A percentile compares a stretch with the other conserved stretches of the same genome.
phyloP scores from a whole-genome alignment of 2,888 invertebrate genomes.

The Callinectes sapidus region DNA sequence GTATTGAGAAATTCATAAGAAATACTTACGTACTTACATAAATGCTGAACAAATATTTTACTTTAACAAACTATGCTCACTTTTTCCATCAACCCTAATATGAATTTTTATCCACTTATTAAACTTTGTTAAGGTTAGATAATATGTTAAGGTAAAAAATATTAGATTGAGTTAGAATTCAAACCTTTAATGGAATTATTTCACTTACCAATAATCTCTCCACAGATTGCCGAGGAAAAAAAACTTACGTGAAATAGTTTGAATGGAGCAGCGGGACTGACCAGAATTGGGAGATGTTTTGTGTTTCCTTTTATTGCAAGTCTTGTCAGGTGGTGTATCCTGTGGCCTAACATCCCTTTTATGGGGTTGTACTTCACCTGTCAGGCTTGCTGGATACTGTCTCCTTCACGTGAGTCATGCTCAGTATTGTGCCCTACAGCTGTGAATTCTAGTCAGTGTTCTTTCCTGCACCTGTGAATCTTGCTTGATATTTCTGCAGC shows the following conservation, averaged over 20 bases:
- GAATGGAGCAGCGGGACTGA: constrained; percentile 7
- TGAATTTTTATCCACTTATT: neutral
- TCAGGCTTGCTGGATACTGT: neutral
- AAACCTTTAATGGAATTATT: neutral
- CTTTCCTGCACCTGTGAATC: neutral
- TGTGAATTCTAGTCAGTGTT: constrained; percentile 27
- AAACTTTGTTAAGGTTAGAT: neutral
- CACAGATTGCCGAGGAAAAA: constrained; percentile 23
- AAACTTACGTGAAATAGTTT: constrained; percentile 26
- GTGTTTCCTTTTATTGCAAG: neutral
- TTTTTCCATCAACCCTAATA: neutral
- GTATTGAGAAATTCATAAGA: too few relatives aligned
- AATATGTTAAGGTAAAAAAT: neutral
- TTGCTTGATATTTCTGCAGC: neutral
- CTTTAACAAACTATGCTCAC: too few relatives aligned
- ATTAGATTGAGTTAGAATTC: neutral
- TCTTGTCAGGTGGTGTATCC: neutral
- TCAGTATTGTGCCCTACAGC: constrained; percentile 24
- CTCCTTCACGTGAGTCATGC: neutral
- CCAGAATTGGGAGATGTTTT: neutral
- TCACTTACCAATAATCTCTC: neutral
- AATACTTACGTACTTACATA: too few relatives aligned
- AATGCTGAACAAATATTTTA: too few relatives aligned
- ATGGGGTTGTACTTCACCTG: neutral
- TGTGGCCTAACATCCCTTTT: neutral